Conservation (phyloP, 1,140 invertebrate genomes). For the Liolophura sinensis region DNA sequence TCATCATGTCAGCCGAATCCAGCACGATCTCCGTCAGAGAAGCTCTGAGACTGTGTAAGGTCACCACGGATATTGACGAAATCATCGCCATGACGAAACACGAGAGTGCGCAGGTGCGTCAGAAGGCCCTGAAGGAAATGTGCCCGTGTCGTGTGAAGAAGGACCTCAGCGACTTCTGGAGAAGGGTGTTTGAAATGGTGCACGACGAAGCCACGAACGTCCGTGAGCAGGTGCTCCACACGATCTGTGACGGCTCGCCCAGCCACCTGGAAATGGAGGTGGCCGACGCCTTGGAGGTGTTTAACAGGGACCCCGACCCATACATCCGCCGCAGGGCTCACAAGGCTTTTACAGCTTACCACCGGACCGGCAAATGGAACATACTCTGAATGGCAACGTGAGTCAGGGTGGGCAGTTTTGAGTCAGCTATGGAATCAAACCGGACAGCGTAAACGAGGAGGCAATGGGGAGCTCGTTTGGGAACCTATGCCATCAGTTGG, state of each 20-base stretch:
- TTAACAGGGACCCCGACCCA: slow-evolving; percentile 46
- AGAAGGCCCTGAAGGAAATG: slow-evolving; percentile 53
- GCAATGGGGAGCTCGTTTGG: too few relatives aligned
- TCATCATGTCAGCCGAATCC: too few relatives aligned
- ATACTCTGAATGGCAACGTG: slow-evolving; percentile 34
- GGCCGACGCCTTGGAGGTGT: slow-evolving; percentile 42
- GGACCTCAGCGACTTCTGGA: slow-evolving; percentile 52
- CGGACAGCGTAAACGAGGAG: too few relatives aligned
- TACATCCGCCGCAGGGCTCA: slow-evolving; percentile 50
- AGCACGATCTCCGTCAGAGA: slow-evolving; percentile 15
- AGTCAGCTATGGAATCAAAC: too few relatives aligned
- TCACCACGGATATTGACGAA: slow-evolving; percentile 49
- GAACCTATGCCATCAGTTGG: too few relatives aligned
- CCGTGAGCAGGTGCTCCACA: slow-evolving; percentile 50
- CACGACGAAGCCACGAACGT: slow-evolving; percentile 42
- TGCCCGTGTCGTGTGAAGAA: slow-evolving; percentile 54
- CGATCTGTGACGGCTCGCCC: slow-evolving; percentile 54
- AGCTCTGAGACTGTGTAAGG: slow-evolving; percentile 40
- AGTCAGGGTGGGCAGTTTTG: too few relatives aligned
- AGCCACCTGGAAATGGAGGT: slow-evolving; percentile 45
- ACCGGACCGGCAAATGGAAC: slow-evolving; percentile 54
- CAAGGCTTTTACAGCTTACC: slow-evolving; percentile 45
- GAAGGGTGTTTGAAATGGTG: slow-evolving; percentile 52
- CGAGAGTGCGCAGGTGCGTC: slow-evolving; percentile 39
- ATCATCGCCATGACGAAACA: slow-evolving; percentile 51